Conservation (phyloP, 92 coral and sea anemone genomes). For the Umimayanthus chanpuru region DNA sequence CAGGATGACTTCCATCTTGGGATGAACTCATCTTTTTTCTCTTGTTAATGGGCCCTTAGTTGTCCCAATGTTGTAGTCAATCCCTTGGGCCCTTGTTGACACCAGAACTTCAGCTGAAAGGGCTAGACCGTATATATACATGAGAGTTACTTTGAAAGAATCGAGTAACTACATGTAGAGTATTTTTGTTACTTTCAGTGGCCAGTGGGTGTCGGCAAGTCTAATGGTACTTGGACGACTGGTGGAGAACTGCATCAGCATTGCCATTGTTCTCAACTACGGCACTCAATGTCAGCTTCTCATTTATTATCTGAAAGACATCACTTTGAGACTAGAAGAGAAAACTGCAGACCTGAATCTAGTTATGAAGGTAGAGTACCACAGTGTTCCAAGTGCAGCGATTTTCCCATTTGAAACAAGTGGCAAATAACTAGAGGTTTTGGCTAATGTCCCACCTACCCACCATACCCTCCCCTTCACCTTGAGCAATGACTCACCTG, state of each 20-base stretch:
- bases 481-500: too few species aligned
- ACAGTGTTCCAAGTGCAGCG: neutral
- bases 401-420: too few species aligned
- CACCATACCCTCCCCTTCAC: too few species aligned
- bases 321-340: constrained; percentile 87
- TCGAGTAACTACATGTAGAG: neutral
- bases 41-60: too few species aligned
- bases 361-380: constrained; percentile 80
- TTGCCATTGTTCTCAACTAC: constrained; percentile 81
- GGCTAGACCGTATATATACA: neutral
- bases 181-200: constrained; percentile 37
- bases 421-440: too few species aligned
- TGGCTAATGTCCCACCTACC: too few species aligned
- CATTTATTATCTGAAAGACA: constrained; percentile 80
- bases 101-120: too few species aligned
- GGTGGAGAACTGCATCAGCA: constrained; percentile 71
- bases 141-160: neutral
- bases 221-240: constrained; percentile 83
- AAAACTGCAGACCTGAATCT: constrained; percentile 74
- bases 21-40: too few species aligned
- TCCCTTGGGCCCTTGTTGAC: neutral
- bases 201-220: constrained; percentile 61
- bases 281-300: constrained; percentile 92
- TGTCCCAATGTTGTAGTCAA: neutral
- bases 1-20: too few species aligned